Percentiles rank a stretch among this genome's conserved stretches.
These are phyloP conservation scores for Scaeva pyrastri DNA, from an alignment of 2,888 invertebrate species.

Conservation along the genomic window DNA sequence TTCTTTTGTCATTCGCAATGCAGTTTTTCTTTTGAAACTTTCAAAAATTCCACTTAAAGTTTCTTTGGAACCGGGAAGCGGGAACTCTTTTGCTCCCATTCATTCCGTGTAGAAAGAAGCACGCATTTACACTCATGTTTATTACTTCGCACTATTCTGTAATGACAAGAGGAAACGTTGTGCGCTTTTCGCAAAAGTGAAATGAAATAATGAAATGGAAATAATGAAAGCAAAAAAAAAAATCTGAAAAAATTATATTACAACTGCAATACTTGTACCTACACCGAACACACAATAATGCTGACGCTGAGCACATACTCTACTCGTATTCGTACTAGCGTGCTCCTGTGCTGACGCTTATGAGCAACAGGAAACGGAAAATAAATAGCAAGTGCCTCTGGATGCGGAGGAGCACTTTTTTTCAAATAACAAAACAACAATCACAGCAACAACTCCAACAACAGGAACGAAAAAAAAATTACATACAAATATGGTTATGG, in stretches of 20 bases:
- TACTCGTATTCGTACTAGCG: too few species aligned
- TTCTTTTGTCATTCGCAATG: neutral
- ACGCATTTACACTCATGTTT: constrained; percentile 69
- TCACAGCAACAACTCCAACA: constrained; percentile 10
- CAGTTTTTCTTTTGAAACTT: constrained; percentile 8
- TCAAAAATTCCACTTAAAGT: constrained; percentile 24
- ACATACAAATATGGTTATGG: constrained; percentile 39
- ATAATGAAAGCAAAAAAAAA: constrained; percentile 20
- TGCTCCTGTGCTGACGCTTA: too few species aligned
- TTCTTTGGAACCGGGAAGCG: neutral
- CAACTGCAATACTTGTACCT: constrained; percentile 21
- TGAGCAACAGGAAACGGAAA: constrained; percentile 71
- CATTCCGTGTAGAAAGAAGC: constrained; percentile 60
- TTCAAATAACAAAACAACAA: constrained; percentile 34
- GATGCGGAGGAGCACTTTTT: constrained; percentile 8
- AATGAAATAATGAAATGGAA: constrained; percentile 15
- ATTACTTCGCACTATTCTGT: constrained; percentile 72
- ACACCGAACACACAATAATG: neutral
- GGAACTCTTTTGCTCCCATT: neutral
- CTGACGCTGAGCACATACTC: neutral
- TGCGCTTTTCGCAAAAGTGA: constrained; percentile 53
- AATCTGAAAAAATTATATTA: constrained; percentile 45
- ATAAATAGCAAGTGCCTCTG: constrained; percentile 66
- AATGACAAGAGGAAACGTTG: constrained; percentile 72
- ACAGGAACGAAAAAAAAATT: neutral